phyloP scores from a whole-genome alignment of 2,113 vertebrate genomes.

The Heteronetta atricapilla region DNA sequence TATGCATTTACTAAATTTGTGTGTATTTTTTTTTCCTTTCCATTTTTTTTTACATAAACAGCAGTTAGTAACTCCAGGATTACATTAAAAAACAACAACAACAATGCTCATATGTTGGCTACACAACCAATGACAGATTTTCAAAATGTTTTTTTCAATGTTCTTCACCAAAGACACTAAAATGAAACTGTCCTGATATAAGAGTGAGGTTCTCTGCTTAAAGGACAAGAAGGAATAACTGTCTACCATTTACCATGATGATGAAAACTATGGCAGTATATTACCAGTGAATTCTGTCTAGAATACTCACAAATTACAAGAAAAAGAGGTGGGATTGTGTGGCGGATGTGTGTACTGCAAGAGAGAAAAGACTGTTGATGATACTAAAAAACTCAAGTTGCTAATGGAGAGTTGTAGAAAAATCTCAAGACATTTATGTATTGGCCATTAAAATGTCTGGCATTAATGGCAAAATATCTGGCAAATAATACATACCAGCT shows the following conservation, averaged over 20 bases:
- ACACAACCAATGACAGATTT: neutral
- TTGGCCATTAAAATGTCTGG: neutral
- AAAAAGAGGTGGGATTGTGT: neutral
- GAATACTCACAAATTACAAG: neutral
- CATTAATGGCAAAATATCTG: too few species aligned
- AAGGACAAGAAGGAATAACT: neutral
- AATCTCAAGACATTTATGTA: neutral
- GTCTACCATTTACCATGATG: neutral
- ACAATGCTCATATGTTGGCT: neutral
- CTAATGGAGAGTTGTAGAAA: neutral
- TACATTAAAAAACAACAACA: neutral
- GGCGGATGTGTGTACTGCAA: fast-evolving
- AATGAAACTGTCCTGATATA: neutral
- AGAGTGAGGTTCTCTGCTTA: neutral
- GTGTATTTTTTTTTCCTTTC: neutral
- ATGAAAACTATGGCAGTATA: neutral
- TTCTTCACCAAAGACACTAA: neutral
- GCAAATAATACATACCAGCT: neutral
- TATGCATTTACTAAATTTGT: constrained; percentile 7
- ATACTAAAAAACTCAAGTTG: neutral
- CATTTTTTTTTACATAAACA: constrained; percentile 12
- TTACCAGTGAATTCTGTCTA: neutral
- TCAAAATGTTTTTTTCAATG: neutral
- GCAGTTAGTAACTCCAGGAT: constrained; percentile 7
- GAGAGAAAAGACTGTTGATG: neutral